Evolutionary conservation across 2,797 vertebrate genomes (phyloP).

Genomic region (Etheostoma nigrum): DNA sequence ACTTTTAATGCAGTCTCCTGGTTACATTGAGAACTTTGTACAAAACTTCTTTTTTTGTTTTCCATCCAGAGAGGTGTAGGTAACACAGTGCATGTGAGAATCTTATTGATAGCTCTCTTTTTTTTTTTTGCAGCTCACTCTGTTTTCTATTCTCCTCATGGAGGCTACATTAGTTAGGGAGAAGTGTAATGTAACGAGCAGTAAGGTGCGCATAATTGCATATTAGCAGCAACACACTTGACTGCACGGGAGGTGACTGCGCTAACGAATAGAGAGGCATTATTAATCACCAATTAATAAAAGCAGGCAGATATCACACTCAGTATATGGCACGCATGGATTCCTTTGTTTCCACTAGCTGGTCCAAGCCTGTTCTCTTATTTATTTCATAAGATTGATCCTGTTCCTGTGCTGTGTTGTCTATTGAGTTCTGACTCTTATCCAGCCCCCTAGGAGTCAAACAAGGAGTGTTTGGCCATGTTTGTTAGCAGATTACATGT

Average conservation of each 20-base stretch:
- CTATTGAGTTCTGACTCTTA: slow-evolving; percentile 80
- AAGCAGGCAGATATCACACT: slow-evolving; percentile 83
- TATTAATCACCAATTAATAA: slow-evolving; percentile 99
- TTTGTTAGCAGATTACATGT: slow-evolving; percentile 81
- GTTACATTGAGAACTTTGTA: slow-evolving; percentile 77
- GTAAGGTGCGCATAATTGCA: slow-evolving; percentile 94
- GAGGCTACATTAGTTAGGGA: slow-evolving; percentile 82
- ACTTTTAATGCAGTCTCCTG: slow-evolving; percentile 80
- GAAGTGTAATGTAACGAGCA: slow-evolving; percentile 92
- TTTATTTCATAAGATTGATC: slow-evolving; percentile 83
- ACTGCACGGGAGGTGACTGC: slow-evolving; percentile 96
- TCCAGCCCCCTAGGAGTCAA: slow-evolving; percentile 77
- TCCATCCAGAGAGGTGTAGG: slow-evolving; percentile 53
- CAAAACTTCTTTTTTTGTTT: slow-evolving; percentile 59
- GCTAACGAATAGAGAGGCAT: slow-evolving; percentile 97
- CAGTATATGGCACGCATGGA: slow-evolving; percentile 74
- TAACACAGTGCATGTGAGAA: slow-evolving; percentile 69
- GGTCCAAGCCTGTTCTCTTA: slow-evolving; percentile 75
- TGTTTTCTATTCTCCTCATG: slow-evolving; percentile 84
- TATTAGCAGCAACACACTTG: slow-evolving; percentile 90
- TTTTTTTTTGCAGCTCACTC: slow-evolving; percentile 57
- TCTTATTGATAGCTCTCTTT: slow-evolving; percentile 65
- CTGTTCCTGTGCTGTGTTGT: slow-evolving; percentile 71
- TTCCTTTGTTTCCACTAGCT: slow-evolving; percentile 81
- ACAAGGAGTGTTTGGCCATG: slow-evolving; percentile 75